Evolutionary conservation across 2,888 invertebrate species (phyloP), one percentile per base, ranked within the genome.

Genomic region (Epistrophella euchroma): DNA sequence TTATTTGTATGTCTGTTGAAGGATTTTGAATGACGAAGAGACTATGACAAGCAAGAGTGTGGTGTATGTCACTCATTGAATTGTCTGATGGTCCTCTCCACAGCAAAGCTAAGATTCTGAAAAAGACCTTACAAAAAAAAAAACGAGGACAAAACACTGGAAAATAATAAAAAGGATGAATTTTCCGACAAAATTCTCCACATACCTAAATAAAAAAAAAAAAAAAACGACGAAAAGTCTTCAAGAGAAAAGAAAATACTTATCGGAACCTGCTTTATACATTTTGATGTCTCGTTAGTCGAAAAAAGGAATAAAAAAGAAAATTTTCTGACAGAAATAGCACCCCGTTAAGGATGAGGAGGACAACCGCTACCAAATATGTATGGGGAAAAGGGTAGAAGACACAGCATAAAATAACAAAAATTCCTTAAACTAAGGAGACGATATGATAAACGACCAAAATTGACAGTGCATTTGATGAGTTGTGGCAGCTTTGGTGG

Each of bases 381-480:
- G 13, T 52, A 71, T 58, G 13, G 7, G 45, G 4, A 71, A 50
- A 43, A 13, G 32, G 35, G 19, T 28, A 45, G 13, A 35, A 37
- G 19, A 71, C 9, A 47, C 9, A 17, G 28, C 19, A 66, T 35
- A 62, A 45, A 37, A 55, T 52, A 37, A 68, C 40, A 50, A 56
- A 43, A 76, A 76, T 43, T 72, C 70, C 58, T 75, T 70, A 43
- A 79, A 84, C 79, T 74, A 75, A 79, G 66, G 58, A 79, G 56
- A 74, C 74, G 70, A 72, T 84, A 68, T 79, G 79, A 84, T 75
- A 71, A 84, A 84, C 74, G 71, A 72, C 79, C 43, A 72, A 79
- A 79, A 79, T 84, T 66, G 79, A 71, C 78, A 74, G 56, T 78
- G 73, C 62, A 47, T 73, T 74, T 66, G 64, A 75, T 37, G 71